These are phyloP conservation scores for Disparrhopalites patrizii DNA, from an alignment of 2,888 invertebrate genomes.

Conservation along the genomic window DNA sequence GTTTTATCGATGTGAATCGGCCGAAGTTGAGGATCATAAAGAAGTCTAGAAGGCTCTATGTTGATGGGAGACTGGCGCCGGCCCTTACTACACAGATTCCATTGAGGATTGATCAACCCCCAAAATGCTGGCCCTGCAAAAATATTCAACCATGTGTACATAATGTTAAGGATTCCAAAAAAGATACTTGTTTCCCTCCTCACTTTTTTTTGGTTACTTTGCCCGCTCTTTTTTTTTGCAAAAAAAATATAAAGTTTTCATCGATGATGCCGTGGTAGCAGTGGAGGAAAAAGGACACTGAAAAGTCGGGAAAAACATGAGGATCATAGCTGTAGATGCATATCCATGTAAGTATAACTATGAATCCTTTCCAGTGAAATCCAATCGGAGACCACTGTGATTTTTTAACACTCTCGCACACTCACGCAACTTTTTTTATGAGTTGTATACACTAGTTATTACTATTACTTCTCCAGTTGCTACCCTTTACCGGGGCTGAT, in stretches of 20 bases:
- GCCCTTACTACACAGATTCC: slow-evolving; percentile 96
- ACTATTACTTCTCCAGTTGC: no score
- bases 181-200: background rate
- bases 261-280: no score
- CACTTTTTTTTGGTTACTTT: background rate
- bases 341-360: no score
- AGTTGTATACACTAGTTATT: background rate
- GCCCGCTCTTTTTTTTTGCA: background rate
- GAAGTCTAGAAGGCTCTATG: slow-evolving; percentile 86
- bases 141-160: slow-evolving; percentile 35
- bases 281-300: no score
- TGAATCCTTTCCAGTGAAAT: background rate
- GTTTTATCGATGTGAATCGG: slow-evolving; percentile 89
- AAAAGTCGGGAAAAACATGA: no score
- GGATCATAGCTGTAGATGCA: no score
- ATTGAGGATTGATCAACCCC: slow-evolving; percentile 96
- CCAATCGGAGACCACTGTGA: background rate
- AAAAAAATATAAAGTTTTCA: no score
- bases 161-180: background rate
- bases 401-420: background rate
- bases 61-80: slow-evolving; percentile 96
- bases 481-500: no score
- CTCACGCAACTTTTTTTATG: slow-evolving; percentile 3
- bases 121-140: slow-evolving; percentile 92
- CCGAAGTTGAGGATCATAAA: slow-evolving; percentile 93